phyloP scores from a whole-genome alignment of 2,113 vertebrate species.

The Chionis minor region DNA sequence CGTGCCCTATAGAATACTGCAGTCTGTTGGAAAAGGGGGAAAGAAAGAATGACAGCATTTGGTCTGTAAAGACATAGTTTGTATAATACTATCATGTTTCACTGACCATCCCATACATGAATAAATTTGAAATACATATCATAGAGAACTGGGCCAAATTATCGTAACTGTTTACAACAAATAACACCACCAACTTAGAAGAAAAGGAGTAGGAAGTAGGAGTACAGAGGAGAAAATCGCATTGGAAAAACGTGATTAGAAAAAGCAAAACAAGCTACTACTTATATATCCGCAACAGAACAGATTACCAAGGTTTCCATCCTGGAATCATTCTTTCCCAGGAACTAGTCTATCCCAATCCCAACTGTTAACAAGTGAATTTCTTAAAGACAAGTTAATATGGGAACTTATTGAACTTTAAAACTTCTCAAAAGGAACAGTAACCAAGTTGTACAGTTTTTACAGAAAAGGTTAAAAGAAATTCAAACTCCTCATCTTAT shows the following conservation, averaged over 20 bases:
- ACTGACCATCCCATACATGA: background rate
- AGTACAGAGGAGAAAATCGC: background rate
- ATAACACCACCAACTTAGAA: background rate
- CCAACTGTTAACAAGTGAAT: background rate
- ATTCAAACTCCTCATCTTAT: background rate
- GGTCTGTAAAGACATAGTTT: background rate
- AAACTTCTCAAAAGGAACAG: background rate
- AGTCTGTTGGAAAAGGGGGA: background rate
- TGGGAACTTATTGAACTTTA: background rate
- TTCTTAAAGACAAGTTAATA: background rate
- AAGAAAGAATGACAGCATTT: background rate
- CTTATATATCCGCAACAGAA: background rate
- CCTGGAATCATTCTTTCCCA: background rate
- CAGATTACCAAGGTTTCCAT: background rate
- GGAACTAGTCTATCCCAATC: background rate
- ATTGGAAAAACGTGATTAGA: background rate
- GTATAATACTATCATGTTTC: background rate
- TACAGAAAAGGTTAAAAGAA: background rate
- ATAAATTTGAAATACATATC: rapidly evolving
- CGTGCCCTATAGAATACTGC: background rate
- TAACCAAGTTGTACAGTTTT: background rate
- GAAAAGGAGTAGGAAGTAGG: background rate
- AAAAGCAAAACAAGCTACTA: background rate
- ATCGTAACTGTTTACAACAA: background rate
- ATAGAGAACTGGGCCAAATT: background rate